Base-by-base conservation (phyloP, 2,888 invertebrate species). In the Trichacis sp. region DNA sequence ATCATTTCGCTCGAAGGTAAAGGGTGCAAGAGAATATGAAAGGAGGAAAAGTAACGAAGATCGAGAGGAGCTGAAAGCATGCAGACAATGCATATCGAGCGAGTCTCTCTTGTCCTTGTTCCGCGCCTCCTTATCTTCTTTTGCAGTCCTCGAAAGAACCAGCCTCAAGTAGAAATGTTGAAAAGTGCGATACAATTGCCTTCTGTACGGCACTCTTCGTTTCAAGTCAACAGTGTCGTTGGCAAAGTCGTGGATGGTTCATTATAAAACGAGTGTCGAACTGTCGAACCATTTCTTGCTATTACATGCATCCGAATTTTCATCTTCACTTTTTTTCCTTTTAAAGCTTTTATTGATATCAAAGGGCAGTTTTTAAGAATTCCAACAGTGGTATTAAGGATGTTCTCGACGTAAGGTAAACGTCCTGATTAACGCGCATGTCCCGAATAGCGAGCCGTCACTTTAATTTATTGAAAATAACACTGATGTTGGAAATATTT, bases 51-150 rank as follows among this genome's bases (percentile, higher is more conserved):
- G 17, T 29, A 53, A 18, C 43, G 40, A 50, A 47, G 47, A 55
- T 38, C 45, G 43, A 50, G 30, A 18, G 53, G 55, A 56, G 62
- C 58, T 55, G 48, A 65, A 62, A 47, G 54, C 24, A 61, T 57
- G 64, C 68, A 71, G 72, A 69, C 72, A 71, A 71, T 72, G 70
- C 68, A 71, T 71, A 72, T 72, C 64, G 71, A 71, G 71, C 71
- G 72, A 68, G 60, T 48, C n/a, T 48, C n/a, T 29, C 9, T 24
- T 36, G 36, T 30, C 42, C 50, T 42, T 43, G 12, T 17, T 33
- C 12, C n/a, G 51, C 38, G 49, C 43, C 54, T 36, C 53, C 51
- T 50, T 51, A 20, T 52, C 48, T 52, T 55, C 53, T n/a, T 57
- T 49, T 36, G 20, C 47, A 53, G 54, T 60, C 56, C 54, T 53